Evolutionary conservation across 2,797 vertebrate species (phyloP), one percentile per base, ranked within the genome.

Genomic region (Pipistrellus kuhlii): DNA sequence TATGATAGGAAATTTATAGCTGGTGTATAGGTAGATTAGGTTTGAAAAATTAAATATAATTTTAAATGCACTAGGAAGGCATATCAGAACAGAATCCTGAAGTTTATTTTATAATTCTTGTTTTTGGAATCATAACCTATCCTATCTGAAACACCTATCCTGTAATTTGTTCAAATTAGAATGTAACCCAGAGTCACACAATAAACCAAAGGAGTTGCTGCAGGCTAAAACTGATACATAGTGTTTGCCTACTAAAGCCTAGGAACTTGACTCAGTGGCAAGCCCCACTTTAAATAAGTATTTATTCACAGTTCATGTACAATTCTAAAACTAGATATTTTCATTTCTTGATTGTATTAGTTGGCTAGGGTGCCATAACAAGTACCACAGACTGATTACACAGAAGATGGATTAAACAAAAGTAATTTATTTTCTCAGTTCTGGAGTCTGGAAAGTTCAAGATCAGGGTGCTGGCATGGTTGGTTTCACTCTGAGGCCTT

Each of bases 341-440:
- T 82, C 1, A 4, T 83, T 84, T 83, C 59, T 69, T 77, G 11
- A 55, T 92, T 78, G 30, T 64, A 64, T 78, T 83, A n/a, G 35
- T 83, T 85, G 62, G 15, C 48, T n/a, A 72, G 18, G 44, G n/a
- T 66, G 8, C 30, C 72, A 53, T 66, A 71, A 30, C 25, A 83
- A 68, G 64, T 87, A 35, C 27, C 30, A 51, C 25, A 51, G 59
- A 51, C 1, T 57, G 68, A 88, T 69, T 69, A 66, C 55, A 66
- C 1, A 9, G 46, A 81, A 66, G 9, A 73, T 55, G 27, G 13
- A 20, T 81, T 84, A 71, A 82, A 82, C 27, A 68, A 77, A 44
- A 64, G 30, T 83, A 90, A 55, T 84, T 46, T 73, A 68, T 93
- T 76, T 89, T 86, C 66, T 86, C 30, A 46, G 25, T 73, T 89